Evolutionary conservation across 53 echinoderm and acorn worm species (phyloP), one percentile per base, ranked within the genome.

Genomic region (Henricia sp.): DNA sequence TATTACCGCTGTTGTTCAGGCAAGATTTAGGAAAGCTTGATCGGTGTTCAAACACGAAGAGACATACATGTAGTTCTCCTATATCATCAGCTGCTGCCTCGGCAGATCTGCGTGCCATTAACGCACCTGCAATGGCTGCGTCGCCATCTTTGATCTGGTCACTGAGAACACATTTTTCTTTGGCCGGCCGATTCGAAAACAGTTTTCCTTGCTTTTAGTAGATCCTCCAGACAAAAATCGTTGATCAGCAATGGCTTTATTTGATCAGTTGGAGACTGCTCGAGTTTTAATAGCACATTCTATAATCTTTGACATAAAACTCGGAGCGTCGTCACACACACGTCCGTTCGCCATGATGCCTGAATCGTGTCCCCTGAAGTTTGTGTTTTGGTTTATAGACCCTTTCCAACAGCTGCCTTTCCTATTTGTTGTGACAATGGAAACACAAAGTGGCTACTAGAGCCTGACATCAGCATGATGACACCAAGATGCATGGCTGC

Each of bases 121-220:
- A 14, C 53, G 16, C 23, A 53, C 53, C 53, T 53, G 53, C 23
- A 53, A 53, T 53, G 23, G 53, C 53, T 53, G 6, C 16, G 6
- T 53, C 53, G 53, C 53, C 53, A 53, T 53, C 53, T 53, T 53
- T 19, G 53, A 53, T 53, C 53, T 53, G 53, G 16, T 53, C 53
- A 53, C 16, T 53, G 53, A 3, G 53, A 53, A 53, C 53, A 53
- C 53, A 53, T 53, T 53, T 53, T 53, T 53, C 53, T 53, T 53
- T 53, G 16, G 53, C 53, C n/a, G n/a, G n/a, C n/a, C 3, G 16
- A 53, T 53, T 53, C 53, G 23, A 53, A 53, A 3, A 53, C 53
- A 9, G 53, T 14, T 53, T 53, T 53, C 53, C 53, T 53, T 14
- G 53, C 16, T 4, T 53, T 5, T 53, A 53, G 53, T 53, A 53